phyloP scores from a whole-genome alignment of 35 echinoderm and acorn worm species.

The Stichopus chloronotus region DNA sequence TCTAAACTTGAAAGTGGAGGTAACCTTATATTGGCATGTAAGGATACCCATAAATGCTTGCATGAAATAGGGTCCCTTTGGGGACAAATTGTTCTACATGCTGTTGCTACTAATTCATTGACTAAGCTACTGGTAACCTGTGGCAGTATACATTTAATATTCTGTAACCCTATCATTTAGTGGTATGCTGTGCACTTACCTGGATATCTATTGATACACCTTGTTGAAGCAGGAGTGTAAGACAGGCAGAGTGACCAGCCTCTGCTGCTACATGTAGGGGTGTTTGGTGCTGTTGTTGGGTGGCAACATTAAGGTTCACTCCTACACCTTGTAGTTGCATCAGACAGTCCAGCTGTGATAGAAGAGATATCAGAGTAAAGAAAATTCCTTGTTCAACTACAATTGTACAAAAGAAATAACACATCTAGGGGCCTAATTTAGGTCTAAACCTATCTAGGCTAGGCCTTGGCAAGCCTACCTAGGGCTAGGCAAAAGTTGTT shows the following conservation, averaged over 20 bases:
- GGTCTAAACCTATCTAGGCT: background rate
- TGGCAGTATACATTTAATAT: too few relatives aligned
- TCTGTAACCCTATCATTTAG: too few relatives aligned
- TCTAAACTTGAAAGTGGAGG: too few relatives aligned
- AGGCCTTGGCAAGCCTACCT: background rate
- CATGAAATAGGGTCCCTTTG: too few relatives aligned
- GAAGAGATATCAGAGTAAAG: constrained; percentile 12
- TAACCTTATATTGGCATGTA: too few relatives aligned
- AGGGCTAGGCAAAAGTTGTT: background rate
- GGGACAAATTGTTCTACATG: too few relatives aligned
- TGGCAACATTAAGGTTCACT: constrained; percentile 80
- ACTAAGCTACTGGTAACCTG: too few relatives aligned
- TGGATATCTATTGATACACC: constrained; percentile 74
- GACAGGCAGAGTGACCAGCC: constrained; percentile 68
- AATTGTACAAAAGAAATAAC: too few relatives aligned
- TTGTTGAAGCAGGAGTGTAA: constrained; percentile 65
- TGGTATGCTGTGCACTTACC: constrained; percentile 31
- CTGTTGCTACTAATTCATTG: too few relatives aligned
- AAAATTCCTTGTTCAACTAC: background rate
- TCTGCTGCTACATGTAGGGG: constrained; percentile 81
- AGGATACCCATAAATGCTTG: too few relatives aligned
- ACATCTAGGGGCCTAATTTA: background rate
- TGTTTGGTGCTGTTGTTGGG: constrained; percentile 78
- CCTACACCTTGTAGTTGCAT: constrained; percentile 63
- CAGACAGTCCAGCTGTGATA: constrained; percentile 75